These are phyloP conservation scores for Latrodectus elegans DNA, from an alignment of 2,888 invertebrate species.

Conservation along the genomic window DNA sequence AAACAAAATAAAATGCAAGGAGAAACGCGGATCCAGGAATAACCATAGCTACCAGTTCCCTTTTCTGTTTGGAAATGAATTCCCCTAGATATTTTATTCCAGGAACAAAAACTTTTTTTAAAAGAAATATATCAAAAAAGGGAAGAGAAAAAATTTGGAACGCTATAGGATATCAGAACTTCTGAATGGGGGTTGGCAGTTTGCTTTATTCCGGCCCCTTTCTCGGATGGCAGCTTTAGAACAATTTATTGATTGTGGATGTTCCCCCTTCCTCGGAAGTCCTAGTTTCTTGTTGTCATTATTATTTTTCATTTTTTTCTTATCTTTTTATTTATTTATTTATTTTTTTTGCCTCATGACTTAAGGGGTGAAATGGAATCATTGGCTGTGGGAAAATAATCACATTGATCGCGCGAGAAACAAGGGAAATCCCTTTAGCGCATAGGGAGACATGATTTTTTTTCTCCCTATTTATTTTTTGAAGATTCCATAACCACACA, in stretches of 20 bases:
- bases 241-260: conserved; percentile 61
- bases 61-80: conserved; percentile 42
- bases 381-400: conserved; percentile 51
- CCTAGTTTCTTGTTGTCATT: background rate
- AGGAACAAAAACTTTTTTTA: conserved; percentile 27
- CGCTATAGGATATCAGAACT: conserved; percentile 22
- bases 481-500: background rate
- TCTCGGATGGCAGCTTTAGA: conserved; percentile 34
- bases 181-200: conserved; percentile 9
- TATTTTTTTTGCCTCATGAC: conserved; percentile 43
- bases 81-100: conserved; percentile 49
- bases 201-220: conserved; percentile 13
- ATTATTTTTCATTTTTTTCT: conserved; percentile 4
- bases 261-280: conserved; percentile 12
- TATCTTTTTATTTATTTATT: too few species aligned
- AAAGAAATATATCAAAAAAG: conserved; percentile 10
- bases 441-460: conserved; percentile 20
- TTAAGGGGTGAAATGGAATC: conserved; percentile 25
- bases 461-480: background rate
- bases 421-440: conserved; percentile 39
- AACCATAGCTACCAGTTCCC: background rate
- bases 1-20: conserved; percentile 49
- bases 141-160: conserved; percentile 21
- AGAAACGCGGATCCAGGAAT: conserved; percentile 22
- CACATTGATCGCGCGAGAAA: conserved; percentile 54